A percentile compares a stretch with the other conserved stretches of the same genome.
phyloP scores from a whole-genome alignment of 2,113 vertebrate species.

The Microcebus murinus region DNA sequence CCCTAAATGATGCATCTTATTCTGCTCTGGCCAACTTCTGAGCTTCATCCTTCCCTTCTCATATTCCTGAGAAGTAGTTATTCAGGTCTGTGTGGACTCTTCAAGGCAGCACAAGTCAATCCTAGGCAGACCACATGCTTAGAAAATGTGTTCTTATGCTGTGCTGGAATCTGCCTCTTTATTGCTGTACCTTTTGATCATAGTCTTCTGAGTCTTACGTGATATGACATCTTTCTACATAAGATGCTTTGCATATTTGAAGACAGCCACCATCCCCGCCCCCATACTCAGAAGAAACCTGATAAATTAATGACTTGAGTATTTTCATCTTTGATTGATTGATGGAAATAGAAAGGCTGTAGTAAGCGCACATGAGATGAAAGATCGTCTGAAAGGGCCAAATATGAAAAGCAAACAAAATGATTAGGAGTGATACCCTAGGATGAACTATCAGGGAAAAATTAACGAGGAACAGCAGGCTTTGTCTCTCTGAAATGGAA shows the following conservation, averaged over 20 bases:
- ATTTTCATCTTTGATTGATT: neutral
- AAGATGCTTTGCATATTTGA: neutral
- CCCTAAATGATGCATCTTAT: neutral
- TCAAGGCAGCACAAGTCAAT: neutral
- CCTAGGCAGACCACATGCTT: neutral
- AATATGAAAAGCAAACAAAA: constrained; percentile 10
- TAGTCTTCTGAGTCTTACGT: neutral
- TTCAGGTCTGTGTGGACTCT: neutral
- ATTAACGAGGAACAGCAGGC: neutral
- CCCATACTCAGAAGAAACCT: neutral
- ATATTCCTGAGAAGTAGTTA: neutral
- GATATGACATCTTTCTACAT: neutral
- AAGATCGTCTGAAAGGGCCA: neutral
- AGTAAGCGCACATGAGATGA: neutral
- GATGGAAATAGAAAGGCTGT: neutral
- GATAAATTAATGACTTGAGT: neutral
- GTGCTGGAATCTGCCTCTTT: neutral
- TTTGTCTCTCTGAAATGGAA: constrained; percentile 33
- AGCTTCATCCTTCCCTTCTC: neutral
- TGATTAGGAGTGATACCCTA: neutral
- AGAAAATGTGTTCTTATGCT: neutral
- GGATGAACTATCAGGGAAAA: neutral
- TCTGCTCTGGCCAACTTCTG: neutral
- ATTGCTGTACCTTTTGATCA: neutral
- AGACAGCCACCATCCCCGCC: neutral